These are phyloP conservation scores for Nasonia oneida DNA, from an alignment of 2,888 invertebrate species.

Conservation along the genomic window DNA sequence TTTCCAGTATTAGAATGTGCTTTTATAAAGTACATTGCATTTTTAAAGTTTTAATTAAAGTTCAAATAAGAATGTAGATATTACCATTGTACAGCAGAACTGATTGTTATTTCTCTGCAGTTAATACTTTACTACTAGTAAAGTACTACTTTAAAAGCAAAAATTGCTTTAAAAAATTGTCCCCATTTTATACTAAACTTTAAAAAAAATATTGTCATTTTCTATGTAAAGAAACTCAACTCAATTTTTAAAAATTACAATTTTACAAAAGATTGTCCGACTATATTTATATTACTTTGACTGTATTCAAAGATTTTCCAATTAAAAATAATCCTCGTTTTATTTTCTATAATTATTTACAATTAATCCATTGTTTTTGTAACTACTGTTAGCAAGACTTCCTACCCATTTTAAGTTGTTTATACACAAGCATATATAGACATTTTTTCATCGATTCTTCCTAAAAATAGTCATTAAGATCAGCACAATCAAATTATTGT, in stretches of 20 bases:
- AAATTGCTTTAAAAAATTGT: constrained; percentile 7
- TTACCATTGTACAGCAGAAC: background rate
- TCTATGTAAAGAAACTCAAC: background rate
- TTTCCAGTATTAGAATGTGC: background rate
- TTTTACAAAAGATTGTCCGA: constrained; percentile 30
- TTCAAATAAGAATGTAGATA: background rate
- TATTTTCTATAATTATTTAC: constrained; percentile 52
- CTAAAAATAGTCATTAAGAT: background rate
- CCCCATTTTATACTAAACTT: constrained; percentile 30
- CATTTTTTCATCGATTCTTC: background rate
- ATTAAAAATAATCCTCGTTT: constrained; percentile 40
- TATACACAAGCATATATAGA: background rate
- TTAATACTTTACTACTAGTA: background rate
- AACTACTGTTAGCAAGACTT: constrained; percentile 27
- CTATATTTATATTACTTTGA: constrained; percentile 55
- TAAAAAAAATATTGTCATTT: background rate
- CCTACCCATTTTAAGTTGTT: constrained; percentile 46
- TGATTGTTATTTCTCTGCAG: constrained; percentile 28
- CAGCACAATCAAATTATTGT: background rate
- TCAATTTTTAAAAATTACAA: constrained; percentile 18
- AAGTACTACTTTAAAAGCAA: background rate
- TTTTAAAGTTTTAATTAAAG: background rate
- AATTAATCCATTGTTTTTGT: constrained; percentile 46
- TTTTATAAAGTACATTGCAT: constrained; percentile 10
- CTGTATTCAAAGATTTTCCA: constrained; percentile 53